Conservation (phyloP, 2,888 invertebrate genomes). For the Acanthopleura granulata region DNA sequence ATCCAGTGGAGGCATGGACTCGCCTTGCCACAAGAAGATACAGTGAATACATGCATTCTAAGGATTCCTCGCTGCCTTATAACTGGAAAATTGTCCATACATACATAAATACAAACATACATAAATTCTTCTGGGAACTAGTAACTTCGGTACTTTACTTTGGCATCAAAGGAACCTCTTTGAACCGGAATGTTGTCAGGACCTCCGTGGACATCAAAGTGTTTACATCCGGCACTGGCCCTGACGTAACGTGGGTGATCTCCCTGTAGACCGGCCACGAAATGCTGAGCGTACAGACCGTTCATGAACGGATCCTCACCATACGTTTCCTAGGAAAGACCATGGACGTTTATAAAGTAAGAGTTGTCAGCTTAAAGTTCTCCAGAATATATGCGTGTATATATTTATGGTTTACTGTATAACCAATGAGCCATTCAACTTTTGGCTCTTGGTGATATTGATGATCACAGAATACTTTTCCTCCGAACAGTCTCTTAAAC, state of each 20-base stretch:
- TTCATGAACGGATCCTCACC: constrained; percentile 66
- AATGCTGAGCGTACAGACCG: constrained; percentile 51
- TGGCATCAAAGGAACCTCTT: constrained; percentile 51
- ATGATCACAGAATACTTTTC: too few relatives aligned
- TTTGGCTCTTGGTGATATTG: too few relatives aligned
- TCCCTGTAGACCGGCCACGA: constrained; percentile 65
- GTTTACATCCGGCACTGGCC: constrained; percentile 66
- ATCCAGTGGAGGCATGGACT: too few relatives aligned
- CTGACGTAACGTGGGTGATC: constrained; percentile 55
- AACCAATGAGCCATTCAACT: constrained; percentile 24
- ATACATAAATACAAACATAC: too few relatives aligned
- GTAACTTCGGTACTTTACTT: constrained; percentile 42
- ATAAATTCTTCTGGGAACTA: neutral
- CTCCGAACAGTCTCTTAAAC: too few relatives aligned
- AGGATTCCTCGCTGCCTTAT: too few relatives aligned
- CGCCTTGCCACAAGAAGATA: too few relatives aligned
- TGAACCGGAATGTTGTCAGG: constrained; percentile 62
- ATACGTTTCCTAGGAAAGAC: constrained; percentile 61
- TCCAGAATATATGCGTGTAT: too few relatives aligned
- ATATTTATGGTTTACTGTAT: constrained; percentile 57
- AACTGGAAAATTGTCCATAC: too few relatives aligned
- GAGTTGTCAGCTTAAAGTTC: too few relatives aligned
- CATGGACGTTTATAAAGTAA: neutral
- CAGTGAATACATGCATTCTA: too few relatives aligned
- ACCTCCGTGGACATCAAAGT: constrained; percentile 63